Conservation (phyloP, 2,888 invertebrate species). For the Gerris lacustris region DNA sequence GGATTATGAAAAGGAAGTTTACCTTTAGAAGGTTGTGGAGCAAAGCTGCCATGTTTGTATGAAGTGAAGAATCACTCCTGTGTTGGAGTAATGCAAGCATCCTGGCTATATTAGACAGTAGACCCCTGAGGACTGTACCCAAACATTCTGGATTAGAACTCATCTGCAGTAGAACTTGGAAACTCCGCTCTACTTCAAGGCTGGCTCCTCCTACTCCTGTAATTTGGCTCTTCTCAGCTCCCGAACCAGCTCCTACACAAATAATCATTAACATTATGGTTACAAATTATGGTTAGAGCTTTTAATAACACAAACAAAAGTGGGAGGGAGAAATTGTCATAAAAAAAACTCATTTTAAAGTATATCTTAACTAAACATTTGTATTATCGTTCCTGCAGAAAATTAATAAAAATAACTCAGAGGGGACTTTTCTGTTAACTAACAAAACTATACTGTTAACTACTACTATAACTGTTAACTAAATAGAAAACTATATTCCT, state of each 20-base stretch:
- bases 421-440: too few relatives aligned
- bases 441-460: too few relatives aligned
- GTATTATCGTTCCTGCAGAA: too few relatives aligned
- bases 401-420: too few relatives aligned
- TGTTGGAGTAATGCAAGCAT: constrained; percentile 39
- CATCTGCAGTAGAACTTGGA: constrained; percentile 43
- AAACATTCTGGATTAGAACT: constrained; percentile 46
- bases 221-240: background rate
- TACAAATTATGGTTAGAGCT: too few relatives aligned
- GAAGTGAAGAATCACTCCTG: constrained; percentile 37
- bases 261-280: too few relatives aligned
- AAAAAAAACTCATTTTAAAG: too few relatives aligned
- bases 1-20: constrained; percentile 12
- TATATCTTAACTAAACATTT: too few relatives aligned
- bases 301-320: too few relatives aligned
- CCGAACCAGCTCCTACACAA: background rate
- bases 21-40: constrained; percentile 41
- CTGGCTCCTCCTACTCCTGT: constrained; percentile 20
- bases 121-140: constrained; percentile 41
- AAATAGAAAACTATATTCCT: too few relatives aligned
- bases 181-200: constrained; percentile 38
- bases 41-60: constrained; percentile 38
- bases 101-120: constrained; percentile 37
- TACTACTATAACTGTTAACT: too few relatives aligned
- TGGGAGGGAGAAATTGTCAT: too few relatives aligned